Evolutionary conservation across 2,113 vertebrate genomes (phyloP).

Genomic region (Gallinago media): DNA sequence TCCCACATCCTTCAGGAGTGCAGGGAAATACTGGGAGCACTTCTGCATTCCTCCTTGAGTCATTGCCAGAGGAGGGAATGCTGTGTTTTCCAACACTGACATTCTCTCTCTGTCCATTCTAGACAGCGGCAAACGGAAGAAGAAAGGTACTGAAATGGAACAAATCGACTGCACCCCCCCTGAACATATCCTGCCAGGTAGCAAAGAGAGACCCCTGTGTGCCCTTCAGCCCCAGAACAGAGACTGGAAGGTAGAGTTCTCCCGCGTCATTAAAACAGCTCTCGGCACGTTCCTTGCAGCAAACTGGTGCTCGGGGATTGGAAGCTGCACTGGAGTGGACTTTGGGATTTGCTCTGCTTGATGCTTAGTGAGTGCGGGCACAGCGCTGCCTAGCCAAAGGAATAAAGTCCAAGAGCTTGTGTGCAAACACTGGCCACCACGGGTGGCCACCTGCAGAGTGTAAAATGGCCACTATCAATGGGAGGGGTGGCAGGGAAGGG

Average conservation of each 20-base stretch:
- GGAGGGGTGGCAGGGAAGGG: neutral
- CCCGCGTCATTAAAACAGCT: neutral
- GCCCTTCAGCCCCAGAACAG: conserved; percentile 97
- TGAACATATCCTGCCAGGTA: conserved; percentile 95
- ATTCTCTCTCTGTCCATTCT: neutral
- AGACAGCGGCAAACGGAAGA: conserved; percentile 95
- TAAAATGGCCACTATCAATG: neutral
- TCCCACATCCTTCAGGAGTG: neutral
- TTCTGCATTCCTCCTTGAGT: neutral
- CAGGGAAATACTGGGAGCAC: neutral
- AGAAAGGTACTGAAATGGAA: conserved; percentile 93
- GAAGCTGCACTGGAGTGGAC: conserved; percentile 12
- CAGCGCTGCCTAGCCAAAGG: conserved; percentile 17
- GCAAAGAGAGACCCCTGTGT: conserved; percentile 93
- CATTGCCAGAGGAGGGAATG: neutral
- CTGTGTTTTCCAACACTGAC: neutral
- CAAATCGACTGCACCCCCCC: conserved; percentile 98
- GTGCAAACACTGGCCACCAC: neutral
- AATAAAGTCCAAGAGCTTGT: conserved; percentile 49
- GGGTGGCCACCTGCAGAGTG: neutral
- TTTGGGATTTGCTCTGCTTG: conserved; percentile 57
- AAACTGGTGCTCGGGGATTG: conserved; percentile 6
- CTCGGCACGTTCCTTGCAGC: neutral
- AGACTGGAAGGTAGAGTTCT: conserved; percentile 92
- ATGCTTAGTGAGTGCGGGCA: neutral